phyloP scores from a whole-genome alignment of 2,888 invertebrate genomes.

The Watsonalla cultraria region DNA sequence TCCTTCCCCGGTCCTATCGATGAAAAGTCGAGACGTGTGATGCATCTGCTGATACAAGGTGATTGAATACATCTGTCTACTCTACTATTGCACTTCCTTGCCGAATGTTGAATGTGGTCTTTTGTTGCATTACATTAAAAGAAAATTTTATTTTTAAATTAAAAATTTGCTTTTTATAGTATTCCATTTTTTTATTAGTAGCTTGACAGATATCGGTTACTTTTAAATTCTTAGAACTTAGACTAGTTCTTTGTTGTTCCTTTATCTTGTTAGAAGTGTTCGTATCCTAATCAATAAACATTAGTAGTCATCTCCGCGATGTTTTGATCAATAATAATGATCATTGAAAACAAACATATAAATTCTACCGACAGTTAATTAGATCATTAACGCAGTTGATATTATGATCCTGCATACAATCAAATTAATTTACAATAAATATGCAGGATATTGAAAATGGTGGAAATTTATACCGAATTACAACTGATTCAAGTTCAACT shows the following conservation, averaged over 20 bases:
- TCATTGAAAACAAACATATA: slow-evolving; percentile 3
- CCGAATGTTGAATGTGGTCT: neutral
- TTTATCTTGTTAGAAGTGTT: neutral
- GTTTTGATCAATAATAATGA: slow-evolving; percentile 4
- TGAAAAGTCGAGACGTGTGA: neutral
- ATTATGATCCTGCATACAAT: neutral
- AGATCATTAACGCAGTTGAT: neutral
- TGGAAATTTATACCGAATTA: no score
- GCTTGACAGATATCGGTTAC: neutral
- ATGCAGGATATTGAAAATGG: no score
- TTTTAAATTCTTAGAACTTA: no score
- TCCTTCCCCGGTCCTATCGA: neutral
- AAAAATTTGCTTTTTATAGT: neutral
- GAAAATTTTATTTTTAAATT: no score
- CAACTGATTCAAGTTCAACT: no score
- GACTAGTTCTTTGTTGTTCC: no score
- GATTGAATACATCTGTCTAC: neutral
- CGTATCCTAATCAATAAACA: neutral
- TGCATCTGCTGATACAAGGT: neutral
- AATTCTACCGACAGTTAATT: slow-evolving; percentile 3
- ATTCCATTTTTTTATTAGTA: neutral
- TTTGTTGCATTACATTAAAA: neutral
- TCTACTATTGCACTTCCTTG: neutral
- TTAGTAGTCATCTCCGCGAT: neutral
- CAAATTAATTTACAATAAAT: no score